phyloP scores from a whole-genome alignment of 2,888 invertebrate genomes.

The Lasioglossum morio region DNA sequence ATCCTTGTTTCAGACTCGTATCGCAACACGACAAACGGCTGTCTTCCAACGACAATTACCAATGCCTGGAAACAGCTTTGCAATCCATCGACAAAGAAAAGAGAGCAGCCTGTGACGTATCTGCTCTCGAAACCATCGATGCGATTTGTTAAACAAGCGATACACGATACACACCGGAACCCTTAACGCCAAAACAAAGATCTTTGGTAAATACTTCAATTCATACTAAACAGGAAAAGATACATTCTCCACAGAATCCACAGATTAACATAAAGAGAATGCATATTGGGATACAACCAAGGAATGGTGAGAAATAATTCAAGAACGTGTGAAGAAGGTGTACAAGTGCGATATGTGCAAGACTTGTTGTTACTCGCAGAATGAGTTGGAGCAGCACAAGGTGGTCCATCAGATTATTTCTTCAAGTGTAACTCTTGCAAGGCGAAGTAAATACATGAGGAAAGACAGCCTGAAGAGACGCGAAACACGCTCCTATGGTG shows the following conservation, averaged over 20 bases:
- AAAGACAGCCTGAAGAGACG: slow-evolving; percentile 62
- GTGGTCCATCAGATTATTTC: slow-evolving; percentile 72
- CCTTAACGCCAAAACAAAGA: neutral
- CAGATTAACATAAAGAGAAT: neutral
- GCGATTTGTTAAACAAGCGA: neutral
- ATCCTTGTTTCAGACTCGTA: slow-evolving; percentile 72
- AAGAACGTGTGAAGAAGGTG: slow-evolving; percentile 54
- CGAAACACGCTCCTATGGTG: too few species aligned
- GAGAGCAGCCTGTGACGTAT: neutral
- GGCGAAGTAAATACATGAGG: slow-evolving; percentile 70
- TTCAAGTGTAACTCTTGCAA: slow-evolving; percentile 72
- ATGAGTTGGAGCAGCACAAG: slow-evolving; percentile 70
- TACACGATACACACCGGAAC: neutral
- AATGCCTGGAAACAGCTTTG: neutral
- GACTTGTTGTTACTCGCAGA: slow-evolving; percentile 55
- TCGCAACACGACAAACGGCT: slow-evolving; percentile 47
- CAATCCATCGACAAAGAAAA: neutral
- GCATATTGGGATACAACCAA: neutral
- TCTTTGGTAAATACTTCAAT: neutral
- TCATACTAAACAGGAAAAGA: neutral
- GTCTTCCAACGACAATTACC: neutral
- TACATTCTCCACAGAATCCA: neutral
- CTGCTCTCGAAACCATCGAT: neutral
- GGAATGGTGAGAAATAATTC: slow-evolving; percentile 59
- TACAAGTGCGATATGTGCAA: slow-evolving; percentile 67